phyloP scores from a whole-genome alignment of 2,797 vertebrate species.

The Glyptemys insculpta region DNA sequence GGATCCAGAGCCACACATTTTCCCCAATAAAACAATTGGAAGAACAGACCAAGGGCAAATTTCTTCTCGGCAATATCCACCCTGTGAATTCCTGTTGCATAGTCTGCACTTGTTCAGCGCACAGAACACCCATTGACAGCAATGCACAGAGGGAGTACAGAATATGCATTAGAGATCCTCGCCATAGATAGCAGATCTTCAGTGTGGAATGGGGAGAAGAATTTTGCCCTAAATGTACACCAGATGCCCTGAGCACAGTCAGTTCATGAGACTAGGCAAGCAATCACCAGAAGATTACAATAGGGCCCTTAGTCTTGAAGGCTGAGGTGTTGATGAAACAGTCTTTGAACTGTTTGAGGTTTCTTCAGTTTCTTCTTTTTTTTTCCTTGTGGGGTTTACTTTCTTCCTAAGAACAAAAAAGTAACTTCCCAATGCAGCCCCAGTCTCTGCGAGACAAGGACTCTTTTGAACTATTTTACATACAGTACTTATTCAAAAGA shows the following conservation, averaged over 20 bases:
- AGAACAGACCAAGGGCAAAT: background rate
- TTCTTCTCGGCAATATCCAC: background rate
- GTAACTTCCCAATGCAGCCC: conserved; percentile 58
- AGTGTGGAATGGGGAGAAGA: accelerated
- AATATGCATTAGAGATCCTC: accelerated
- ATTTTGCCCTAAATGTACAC: background rate
- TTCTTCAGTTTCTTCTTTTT: conserved; percentile 69
- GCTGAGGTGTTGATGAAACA: conserved; percentile 24
- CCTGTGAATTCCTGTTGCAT: background rate
- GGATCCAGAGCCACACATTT: accelerated
- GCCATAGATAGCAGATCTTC: background rate
- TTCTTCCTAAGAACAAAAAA: conserved; percentile 66
- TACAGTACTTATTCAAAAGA: conserved; percentile 35
- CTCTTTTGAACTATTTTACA: conserved; percentile 48
- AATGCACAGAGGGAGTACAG: accelerated
- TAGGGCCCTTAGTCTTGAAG: conserved; percentile 24
- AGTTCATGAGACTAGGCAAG: background rate
- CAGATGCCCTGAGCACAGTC: background rate
- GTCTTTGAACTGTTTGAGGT: conserved; percentile 59
- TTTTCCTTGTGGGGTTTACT: conserved; percentile 63
- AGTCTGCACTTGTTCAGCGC: accelerated
- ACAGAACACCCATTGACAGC: accelerated
- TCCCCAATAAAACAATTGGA: background rate
- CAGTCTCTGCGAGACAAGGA: conserved; percentile 46
- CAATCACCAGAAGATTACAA: conserved; percentile 1